Base-by-base conservation (phyloP, 2,888 invertebrate genomes). In the Agapetus fuscipes region DNA sequence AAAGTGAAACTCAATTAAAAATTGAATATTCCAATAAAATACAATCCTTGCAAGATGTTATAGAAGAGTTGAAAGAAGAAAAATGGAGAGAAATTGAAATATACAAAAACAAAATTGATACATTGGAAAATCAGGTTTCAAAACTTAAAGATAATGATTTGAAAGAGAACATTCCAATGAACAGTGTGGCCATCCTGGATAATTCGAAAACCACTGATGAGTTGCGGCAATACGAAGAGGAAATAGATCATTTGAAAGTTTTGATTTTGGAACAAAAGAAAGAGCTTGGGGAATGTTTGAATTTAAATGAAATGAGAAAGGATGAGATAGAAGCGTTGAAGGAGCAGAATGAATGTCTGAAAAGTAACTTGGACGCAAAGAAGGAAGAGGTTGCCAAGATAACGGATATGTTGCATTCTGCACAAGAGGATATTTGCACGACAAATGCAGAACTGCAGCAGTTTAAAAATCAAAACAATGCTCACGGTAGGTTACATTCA, bases 121-220 rank as follows among this genome's bases (percentile, higher is more conserved):
- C 56, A 36, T 56, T 62, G 14, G 59, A 65, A 44, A 47, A 39
- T 2, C 57, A 62, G 50, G 60, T 68, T 37, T 52, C 53, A 20
- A 52, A 50, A 49, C 55, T 70, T 37, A 65, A 61, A 54, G 62
- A 66, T 34, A 62, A 62, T n/a, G n/a, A n/a, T n/a, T n/a, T n/a
- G 16, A 33, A 24, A 20, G 20, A 20, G 9, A 20, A 6, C 4
- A 4, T 20, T 20, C 20, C 20, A 9, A 20, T 20, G 9, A 44
- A 13, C 39, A 36, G 11, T 50, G 56, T 59, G 29, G 52, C 52
- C 0, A 47, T 53, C 6, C 45, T 56, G 53, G 2, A 52, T 41
- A 44, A 39, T 25, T 34, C 41, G 2, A 44, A 43, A 34, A 20
- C 40, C 6, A 32, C 15, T 10, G 47, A 45, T 20, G 43, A 48